Conservation (phyloP, 2,113 vertebrate species). For the Aegotheles bennettii region DNA sequence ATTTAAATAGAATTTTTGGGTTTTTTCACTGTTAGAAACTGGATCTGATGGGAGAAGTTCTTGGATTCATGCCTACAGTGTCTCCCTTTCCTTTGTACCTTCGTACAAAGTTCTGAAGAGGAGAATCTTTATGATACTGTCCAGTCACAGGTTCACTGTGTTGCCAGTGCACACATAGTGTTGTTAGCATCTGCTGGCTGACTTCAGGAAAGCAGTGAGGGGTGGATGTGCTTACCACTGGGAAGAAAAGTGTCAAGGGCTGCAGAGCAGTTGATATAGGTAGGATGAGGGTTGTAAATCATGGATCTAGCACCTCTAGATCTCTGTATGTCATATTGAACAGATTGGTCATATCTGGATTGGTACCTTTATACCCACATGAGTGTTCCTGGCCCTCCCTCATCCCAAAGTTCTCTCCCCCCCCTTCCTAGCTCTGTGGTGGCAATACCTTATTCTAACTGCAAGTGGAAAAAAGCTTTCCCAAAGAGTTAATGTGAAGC, state of each 20-base stretch:
- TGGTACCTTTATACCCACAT: not conserved
- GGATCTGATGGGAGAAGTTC: not conserved
- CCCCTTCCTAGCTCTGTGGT: not conserved
- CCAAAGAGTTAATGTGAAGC: not conserved
- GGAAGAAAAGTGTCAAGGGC: not conserved
- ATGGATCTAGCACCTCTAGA: not conserved
- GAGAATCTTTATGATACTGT: not conserved
- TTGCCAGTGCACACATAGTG: not conserved
- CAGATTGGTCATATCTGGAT: not conserved
- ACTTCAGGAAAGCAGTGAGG: not conserved
- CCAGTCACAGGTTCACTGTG: not conserved
- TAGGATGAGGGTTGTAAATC: not conserved
- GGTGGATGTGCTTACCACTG: not conserved
- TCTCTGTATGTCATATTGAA: not conserved
- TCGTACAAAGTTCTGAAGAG: not conserved
- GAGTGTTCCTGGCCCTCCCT: not conserved
- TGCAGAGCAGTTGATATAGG: not conserved
- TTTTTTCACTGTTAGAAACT: not conserved
- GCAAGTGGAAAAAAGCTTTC: not conserved
- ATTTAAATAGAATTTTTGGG: not conserved
- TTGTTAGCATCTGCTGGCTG: not conserved
- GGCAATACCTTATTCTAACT: not conserved
- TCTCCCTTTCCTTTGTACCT: not conserved
- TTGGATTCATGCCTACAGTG: accelerated
- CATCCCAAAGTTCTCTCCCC: not conserved